Base-by-base conservation (phyloP, 2,113 vertebrate species). In the Loxodonta africana region DNA sequence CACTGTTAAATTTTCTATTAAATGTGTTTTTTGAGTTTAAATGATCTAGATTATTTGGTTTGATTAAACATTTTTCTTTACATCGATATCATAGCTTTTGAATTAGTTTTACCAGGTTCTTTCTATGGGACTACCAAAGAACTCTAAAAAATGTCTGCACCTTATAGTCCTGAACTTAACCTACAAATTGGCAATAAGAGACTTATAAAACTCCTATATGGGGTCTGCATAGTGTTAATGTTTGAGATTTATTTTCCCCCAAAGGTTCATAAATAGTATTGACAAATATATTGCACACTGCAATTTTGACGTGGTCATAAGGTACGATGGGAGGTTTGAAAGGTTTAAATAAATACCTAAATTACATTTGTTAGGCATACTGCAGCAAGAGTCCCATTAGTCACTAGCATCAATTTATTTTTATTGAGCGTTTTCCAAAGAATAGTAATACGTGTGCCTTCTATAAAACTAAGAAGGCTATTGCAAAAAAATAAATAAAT, bases 341-440 rank as follows among this genome's bases (percentile, higher is more conserved):
- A 97, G 63, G 65, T 95, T 98, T 97, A 97, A 95, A 92, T 88
- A 97, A 98, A 97, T 37, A 95, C 88, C 77, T 97, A 2, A 89
- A 67, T 98, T 95, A 86, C 90, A 97, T 94, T 88, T 91, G 28
- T 91, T 95, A 41, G 89, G 89, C 73, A 83, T 92, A 84, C 1
- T 25, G 14, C 48, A 97, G 30, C 44, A 95, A 67, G 15, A 95
- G 30, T 92, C 53, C 25, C 97, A 5, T 86, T 87, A 87, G 63
- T 92, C 85, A 83, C 62, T 94, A 94, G 53, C 8, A 95, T 73
- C 30, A 65, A 30, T 78, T 97, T 97, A 83, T 93, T 98, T 98
- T 98, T 88, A 62, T 90, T 93, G 91, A 93, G 28, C 5, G 21
- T 80, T 98, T 97, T 96, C 69, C 73, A 86, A 91, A 96, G 85